These are phyloP conservation scores for Meloidogyne floridensis DNA, from an alignment of 1,140 invertebrate genomes.

Conservation along the genomic window DNA sequence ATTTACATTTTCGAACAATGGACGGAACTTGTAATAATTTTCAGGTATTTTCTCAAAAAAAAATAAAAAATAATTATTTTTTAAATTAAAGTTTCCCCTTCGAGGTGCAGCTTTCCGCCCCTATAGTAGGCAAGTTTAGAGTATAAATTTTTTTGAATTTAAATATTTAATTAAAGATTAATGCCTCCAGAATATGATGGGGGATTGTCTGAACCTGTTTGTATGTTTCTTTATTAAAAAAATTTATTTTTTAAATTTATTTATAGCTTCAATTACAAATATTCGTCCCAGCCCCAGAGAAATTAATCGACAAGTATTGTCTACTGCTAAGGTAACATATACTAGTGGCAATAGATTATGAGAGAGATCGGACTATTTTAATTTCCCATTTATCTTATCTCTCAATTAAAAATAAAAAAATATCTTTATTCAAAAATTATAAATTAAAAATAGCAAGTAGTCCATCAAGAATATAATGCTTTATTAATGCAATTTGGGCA, in stretches of 20 bases:
- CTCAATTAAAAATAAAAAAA: neutral
- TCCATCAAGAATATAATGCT: slow-evolving; percentile 55
- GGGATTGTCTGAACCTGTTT: slow-evolving; percentile 62
- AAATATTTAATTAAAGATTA: slow-evolving; percentile 39
- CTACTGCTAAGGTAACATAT: slow-evolving; percentile 52
- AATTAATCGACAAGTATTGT: slow-evolving; percentile 54
- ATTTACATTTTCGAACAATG: slow-evolving; percentile 57
- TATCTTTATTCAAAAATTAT: neutral
- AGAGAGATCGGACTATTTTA: too few species aligned
- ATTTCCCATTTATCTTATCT: too few species aligned
- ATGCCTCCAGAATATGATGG: slow-evolving; percentile 64
- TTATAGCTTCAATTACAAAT: slow-evolving; percentile 47
- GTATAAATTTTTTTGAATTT: slow-evolving; percentile 8
- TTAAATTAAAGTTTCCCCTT: slow-evolving; percentile 34
- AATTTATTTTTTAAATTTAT: neutral
- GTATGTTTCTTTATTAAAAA: slow-evolving; percentile 41
- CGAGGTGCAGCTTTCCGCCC: slow-evolving; percentile 62
- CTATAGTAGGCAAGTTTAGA: slow-evolving; percentile 49
- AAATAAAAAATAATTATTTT: neutral
- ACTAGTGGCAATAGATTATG: too few species aligned
- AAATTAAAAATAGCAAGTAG: slow-evolving; percentile 37
- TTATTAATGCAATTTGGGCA: slow-evolving; percentile 66
- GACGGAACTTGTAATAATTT: slow-evolving; percentile 65
- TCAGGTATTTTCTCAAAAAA: neutral
- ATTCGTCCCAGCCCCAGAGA: slow-evolving; percentile 58